phyloP scores from a whole-genome alignment of 2,888 invertebrate genomes.

The Poecilobothrus nobilitatus region DNA sequence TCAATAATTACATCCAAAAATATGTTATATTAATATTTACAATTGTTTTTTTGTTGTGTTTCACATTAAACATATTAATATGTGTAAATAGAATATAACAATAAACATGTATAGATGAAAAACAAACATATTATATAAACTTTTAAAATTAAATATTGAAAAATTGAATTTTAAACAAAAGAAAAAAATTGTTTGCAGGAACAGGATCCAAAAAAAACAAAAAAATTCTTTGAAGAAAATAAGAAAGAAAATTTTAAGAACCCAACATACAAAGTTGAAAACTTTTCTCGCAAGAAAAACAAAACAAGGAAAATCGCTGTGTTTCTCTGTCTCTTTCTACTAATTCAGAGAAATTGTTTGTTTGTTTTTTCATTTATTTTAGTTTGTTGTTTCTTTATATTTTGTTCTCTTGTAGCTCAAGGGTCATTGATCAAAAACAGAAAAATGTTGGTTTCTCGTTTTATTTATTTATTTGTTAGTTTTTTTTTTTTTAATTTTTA shows the following conservation, averaged over 20 bases:
- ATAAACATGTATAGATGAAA: too few species aligned
- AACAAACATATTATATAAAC: background rate
- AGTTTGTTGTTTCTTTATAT: too few species aligned
- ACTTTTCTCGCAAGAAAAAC: background rate
- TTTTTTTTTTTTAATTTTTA: background rate
- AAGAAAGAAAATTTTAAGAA: background rate
- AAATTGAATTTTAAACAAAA: background rate
- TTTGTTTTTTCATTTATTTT: background rate
- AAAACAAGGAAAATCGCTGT: background rate
- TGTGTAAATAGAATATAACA: too few species aligned
- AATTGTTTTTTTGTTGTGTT: too few species aligned
- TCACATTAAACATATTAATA: too few species aligned
- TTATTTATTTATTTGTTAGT: background rate
- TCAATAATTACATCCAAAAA: too few species aligned
- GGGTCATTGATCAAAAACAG: slow-evolving; percentile 6
- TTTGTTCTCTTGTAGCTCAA: background rate
- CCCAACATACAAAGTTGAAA: background rate
- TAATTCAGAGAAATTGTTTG: background rate
- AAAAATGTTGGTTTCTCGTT: background rate
- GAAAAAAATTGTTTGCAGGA: background rate
- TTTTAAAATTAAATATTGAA: background rate
- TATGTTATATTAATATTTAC: too few species aligned
- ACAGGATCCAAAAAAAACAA: background rate
- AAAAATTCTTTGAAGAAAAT: background rate
- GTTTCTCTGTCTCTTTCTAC: background rate